A percentile compares a stretch with the other conserved stretches of the same genome.
These are phyloP conservation scores for Thysanoteuthis rhombus DNA, from an alignment of 2,888 invertebrate species.

Conservation along the genomic window DNA sequence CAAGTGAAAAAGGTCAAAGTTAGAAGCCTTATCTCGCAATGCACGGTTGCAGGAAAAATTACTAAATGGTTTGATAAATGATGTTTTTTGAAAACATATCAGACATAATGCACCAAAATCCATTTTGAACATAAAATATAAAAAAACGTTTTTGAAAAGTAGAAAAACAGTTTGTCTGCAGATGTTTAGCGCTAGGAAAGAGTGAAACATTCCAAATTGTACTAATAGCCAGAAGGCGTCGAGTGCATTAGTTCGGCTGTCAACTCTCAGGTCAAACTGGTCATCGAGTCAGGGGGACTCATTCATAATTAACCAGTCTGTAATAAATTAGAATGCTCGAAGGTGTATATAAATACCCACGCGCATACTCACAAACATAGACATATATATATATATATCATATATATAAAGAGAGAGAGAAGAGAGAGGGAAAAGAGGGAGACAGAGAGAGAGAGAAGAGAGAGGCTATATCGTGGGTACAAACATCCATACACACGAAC, in stretches of 20 bases:
- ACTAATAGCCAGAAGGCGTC: slow-evolving; percentile 12
- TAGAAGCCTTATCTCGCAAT: neutral
- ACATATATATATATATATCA: neutral
- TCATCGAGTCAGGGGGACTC: neutral
- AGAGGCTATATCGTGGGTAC: no score
- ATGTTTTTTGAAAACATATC: neutral
- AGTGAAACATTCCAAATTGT: neutral
- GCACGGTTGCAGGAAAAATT: neutral
- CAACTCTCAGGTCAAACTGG: neutral
- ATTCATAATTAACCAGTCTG: neutral
- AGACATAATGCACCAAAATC: neutral
- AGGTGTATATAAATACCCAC: neutral
- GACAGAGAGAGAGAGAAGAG: no score
- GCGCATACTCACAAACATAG: neutral
- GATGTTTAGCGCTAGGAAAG: neutral
- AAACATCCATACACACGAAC: no score
- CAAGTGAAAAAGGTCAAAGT: neutral
- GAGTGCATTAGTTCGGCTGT: neutral
- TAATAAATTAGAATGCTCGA: neutral
- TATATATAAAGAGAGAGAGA: no score
- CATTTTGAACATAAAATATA: neutral
- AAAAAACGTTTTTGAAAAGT: neutral
- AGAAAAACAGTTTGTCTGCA: neutral
- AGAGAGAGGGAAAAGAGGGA: no score
- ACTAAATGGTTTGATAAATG: neutral